A percentile compares a stretch with the other conserved stretches of the same genome.
Evolutionary conservation across 2,797 vertebrate genomes (phyloP).

Genomic region (Craterocephalus amniculus): DNA sequence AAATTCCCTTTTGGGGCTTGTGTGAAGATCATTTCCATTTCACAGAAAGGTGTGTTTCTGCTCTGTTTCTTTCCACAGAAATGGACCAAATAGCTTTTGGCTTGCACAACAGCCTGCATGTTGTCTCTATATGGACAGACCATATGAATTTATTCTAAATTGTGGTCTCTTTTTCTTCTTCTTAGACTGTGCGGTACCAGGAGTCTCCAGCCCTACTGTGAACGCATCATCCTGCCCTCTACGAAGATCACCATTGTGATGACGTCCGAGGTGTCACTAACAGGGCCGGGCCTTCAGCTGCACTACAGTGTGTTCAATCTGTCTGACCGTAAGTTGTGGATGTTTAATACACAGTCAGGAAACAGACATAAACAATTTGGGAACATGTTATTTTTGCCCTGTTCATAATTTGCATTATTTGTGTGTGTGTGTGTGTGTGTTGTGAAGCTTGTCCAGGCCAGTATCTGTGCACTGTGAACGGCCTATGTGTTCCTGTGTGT

Average conservation of each 20-base stretch:
- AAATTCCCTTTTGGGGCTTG: not conserved
- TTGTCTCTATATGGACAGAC: not conserved
- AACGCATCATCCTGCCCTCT: constrained; percentile 85
- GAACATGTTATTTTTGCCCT: not conserved
- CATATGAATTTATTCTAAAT: not conserved
- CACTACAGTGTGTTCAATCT: constrained; percentile 90
- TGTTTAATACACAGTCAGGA: not conserved
- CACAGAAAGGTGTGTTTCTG: not conserved
- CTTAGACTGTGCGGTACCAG: constrained; percentile 89
- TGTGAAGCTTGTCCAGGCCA: constrained; percentile 89
- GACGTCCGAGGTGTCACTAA: constrained; percentile 89
- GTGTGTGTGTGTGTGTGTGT: constrained; percentile 27
- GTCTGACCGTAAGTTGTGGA: constrained; percentile 88
- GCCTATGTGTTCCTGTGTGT: constrained; percentile 91
- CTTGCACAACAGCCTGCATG: not conserved
- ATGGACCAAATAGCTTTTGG: not conserved
- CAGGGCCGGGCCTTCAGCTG: constrained; percentile 89
- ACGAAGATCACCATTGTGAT: constrained; percentile 82
- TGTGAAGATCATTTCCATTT: not conserved
- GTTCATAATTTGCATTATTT: not conserved
- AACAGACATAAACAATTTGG: not conserved
- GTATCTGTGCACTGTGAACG: constrained; percentile 89
- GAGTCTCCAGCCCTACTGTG: constrained; percentile 85
- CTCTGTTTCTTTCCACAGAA: not conserved
- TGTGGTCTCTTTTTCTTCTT: not conserved